These are phyloP conservation scores for Hermaeophaga mercurialis DNA, from an alignment of 2,888 invertebrate species.

Conservation along the genomic window DNA sequence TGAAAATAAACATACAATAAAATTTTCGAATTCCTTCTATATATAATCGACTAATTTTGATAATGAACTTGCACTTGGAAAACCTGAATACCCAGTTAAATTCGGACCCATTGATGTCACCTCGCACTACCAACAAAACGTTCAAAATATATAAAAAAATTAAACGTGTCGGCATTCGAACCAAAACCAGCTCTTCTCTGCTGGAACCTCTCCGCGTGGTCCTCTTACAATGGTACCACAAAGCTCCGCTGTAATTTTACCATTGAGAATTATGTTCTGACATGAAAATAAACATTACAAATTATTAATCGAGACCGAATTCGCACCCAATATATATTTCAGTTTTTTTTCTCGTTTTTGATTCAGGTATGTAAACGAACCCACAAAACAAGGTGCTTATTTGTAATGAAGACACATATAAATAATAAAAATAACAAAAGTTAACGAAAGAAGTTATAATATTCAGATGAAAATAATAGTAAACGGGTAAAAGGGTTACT, in stretches of 20 bases:
- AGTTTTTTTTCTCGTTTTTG: not conserved
- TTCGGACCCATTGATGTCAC: not conserved
- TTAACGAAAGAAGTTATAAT: too few relatives aligned
- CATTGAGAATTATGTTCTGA: conserved; percentile 12
- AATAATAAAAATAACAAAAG: too few relatives aligned
- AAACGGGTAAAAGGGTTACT: too few relatives aligned
- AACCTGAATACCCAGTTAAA: too few relatives aligned
- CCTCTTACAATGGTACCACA: conserved; percentile 13
- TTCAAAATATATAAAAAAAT: conserved; percentile 13
- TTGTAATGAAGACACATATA: too few relatives aligned
- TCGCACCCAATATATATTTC: conserved; percentile 14
- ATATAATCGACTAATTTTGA: too few relatives aligned
- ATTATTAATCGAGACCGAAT: conserved; percentile 11
- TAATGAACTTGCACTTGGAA: too few relatives aligned
- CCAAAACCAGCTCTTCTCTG: conserved; percentile 14
- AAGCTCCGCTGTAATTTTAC: conserved; percentile 4
- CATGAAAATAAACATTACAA: conserved; percentile 14
- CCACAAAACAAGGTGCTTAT: too few relatives aligned
- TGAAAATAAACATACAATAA: too few relatives aligned
- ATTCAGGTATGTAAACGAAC: too few relatives aligned
- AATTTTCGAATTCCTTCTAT: too few relatives aligned
- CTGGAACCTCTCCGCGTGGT: conserved; percentile 15
- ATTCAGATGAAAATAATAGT: too few relatives aligned
- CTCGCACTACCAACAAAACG: not conserved
- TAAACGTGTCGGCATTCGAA: conserved; percentile 3